Conservation (phyloP, 2,888 invertebrate species). For the Apoda limacodes region DNA sequence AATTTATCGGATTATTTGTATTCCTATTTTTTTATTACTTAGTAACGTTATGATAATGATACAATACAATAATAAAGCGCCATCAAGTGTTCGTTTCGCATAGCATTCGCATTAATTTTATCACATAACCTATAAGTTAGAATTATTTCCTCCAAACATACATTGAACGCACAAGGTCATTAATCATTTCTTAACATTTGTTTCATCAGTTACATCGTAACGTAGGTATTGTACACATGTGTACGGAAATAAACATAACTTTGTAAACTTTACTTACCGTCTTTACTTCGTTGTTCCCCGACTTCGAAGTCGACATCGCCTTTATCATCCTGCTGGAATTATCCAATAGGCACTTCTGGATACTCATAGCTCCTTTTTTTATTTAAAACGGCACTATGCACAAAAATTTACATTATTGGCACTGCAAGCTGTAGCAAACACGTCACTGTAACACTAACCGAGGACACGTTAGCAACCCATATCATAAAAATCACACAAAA, state of each 20-base stretch:
- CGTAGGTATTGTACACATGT: conserved; percentile 3
- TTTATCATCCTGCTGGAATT: conserved; percentile 66
- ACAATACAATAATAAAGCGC: no score
- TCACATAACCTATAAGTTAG: no score
- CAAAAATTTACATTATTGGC: conserved; percentile 52
- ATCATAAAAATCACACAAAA: conserved; percentile 26
- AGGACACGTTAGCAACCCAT: conserved; percentile 34
- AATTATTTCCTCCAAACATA: no score
- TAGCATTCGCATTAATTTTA: no score
- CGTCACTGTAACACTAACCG: conserved; percentile 32
- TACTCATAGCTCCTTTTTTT: conserved; percentile 56
- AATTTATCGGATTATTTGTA: no score
- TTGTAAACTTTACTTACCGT: conserved; percentile 49
- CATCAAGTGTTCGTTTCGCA: no score
- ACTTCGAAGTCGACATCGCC: conserved; percentile 62
- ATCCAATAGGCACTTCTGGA: conserved; percentile 65
- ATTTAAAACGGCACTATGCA: conserved; percentile 35
- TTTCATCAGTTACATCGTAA: conserved; percentile 3
- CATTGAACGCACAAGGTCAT: conserved; percentile 1
- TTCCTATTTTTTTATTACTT: no score
- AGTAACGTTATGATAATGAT: no score
- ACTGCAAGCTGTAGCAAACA: conserved; percentile 30
- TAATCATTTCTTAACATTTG: conserved; percentile 13
- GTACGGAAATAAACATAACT: conserved; percentile 1
- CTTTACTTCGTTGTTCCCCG: conserved; percentile 51